Conservation (phyloP, 2,797 vertebrate genomes). For the Sebastes cheni region DNA sequence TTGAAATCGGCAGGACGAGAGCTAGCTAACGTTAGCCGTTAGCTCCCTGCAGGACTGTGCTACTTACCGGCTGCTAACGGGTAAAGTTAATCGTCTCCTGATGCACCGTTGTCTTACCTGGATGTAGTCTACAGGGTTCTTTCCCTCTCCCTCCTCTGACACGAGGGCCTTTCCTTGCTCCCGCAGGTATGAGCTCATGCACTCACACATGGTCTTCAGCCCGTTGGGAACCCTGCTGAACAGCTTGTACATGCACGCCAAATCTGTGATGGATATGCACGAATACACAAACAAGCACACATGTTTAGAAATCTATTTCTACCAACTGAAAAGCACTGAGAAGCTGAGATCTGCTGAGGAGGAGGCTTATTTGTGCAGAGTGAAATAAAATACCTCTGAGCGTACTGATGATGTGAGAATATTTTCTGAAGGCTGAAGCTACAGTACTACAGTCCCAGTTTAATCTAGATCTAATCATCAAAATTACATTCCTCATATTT, state of each 20-base stretch:
- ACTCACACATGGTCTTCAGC: slow-evolving; percentile 98
- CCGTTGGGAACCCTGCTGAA: slow-evolving; percentile 97
- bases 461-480: not conserved
- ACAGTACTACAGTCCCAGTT: not conserved
- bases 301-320: not conserved
- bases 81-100: not conserved
- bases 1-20: no score
- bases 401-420: not conserved
- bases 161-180: slow-evolving; percentile 97
- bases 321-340: not conserved
- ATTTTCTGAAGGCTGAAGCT: not conserved
- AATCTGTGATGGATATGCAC: slow-evolving; percentile 79
- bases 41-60: no score
- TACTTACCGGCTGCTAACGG: no score
- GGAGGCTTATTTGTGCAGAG: not conserved
- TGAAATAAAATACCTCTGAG: not conserved
- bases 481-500: not conserved
- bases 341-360: slow-evolving; percentile 5
- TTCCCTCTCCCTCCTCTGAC: slow-evolving; percentile 97
- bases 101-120: slow-evolving; percentile 81
- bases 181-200: slow-evolving; percentile 96
- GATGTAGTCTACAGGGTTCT: slow-evolving; percentile 97
- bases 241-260: slow-evolving; percentile 98
- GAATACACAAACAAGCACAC: slow-evolving; percentile 24
- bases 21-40: no score